Percentiles rank a stretch among this genome's conserved stretches.
Conservation (phyloP, 1,140 invertebrate genomes). For the Sycobia sp. region DNA sequence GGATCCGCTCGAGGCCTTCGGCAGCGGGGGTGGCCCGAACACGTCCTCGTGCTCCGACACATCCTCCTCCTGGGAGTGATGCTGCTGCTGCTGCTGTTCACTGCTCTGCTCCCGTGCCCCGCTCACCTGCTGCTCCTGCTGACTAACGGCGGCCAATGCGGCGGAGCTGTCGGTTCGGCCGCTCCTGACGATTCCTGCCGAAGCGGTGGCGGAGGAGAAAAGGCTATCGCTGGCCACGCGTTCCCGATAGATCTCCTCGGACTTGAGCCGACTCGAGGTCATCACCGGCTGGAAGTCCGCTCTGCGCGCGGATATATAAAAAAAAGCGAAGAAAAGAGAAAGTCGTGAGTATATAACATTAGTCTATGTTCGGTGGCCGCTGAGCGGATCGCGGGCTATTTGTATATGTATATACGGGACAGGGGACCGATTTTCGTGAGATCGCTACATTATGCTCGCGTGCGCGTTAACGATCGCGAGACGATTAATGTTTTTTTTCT, state of each 20-base stretch:
- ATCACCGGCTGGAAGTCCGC: conserved; percentile 42
- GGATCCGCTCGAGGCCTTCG: conserved; percentile 30
- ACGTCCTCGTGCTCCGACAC: conserved; percentile 49
- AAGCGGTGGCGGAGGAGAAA: conserved; percentile 37
- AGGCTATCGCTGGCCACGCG: conserved; percentile 47
- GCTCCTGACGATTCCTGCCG: too few relatives aligned
- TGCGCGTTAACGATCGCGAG: too few relatives aligned
- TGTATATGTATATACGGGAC: too few relatives aligned
- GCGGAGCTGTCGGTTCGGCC: conserved; percentile 23
- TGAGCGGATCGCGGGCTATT: too few relatives aligned
- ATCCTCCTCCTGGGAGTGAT: conserved; percentile 35
- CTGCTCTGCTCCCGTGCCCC: not conserved
- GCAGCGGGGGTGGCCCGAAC: conserved; percentile 51
- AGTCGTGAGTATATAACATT: too few relatives aligned
- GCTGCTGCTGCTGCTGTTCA: conserved; percentile 14
- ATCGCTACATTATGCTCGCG: too few relatives aligned
- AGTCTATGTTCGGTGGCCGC: too few relatives aligned
- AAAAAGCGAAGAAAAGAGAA: conserved; percentile 26
- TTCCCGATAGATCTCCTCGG: conserved; percentile 49
- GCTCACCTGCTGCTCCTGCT: conserved; percentile 20
- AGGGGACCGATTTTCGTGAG: too few relatives aligned
- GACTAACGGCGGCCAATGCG: too few relatives aligned
- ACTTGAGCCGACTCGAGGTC: conserved; percentile 45
- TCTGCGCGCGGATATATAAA: too few relatives aligned
- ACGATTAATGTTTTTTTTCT: too few relatives aligned